Base-by-base conservation (phyloP, 2,888 invertebrate species). In the Pelosia muscerda region DNA sequence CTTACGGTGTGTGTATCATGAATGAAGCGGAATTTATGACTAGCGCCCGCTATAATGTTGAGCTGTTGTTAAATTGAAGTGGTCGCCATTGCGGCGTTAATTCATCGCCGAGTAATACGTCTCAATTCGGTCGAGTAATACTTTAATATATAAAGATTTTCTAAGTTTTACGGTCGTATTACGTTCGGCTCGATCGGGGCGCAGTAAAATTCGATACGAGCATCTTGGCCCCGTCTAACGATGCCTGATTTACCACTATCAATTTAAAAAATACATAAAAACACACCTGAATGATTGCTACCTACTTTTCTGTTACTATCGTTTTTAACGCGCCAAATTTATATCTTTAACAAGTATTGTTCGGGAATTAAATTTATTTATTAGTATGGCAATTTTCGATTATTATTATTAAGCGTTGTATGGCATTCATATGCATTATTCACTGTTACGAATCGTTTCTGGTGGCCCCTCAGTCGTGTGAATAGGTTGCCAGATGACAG, bases 391-490 rank as follows among this genome's bases (percentile, higher is more conserved):
- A 75, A 77, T 81, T 79, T 15, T 79, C 72, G 68, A 72, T 79
- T 89, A 90, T 90, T 91, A 90, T 90, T 91, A 90, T 91, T 91
- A 87, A 86, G 87, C 87, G 88, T 86, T 78, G 78, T 79, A 76
- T 75, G 77, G 73, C 81, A 84, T 88, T 91, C 87, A 88, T 88
- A 92, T 90, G 91, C 89, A 92, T 92, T 93, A 92, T 92, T 91
- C 92, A 92, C 90, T 91, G 93, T 93, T 92, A 90, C 92, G 92
- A 93, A 91, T 93, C 90, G 92, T 87, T 90, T 88, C 90, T 92
- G 90, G 92, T 91, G 83, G 87, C 90, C 92, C 92, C 91, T 90
- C 70, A 77, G 72, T 70, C 82, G 85, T 89, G 88, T 90, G 91
- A 91, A 88, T 87, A 88, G 87, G 84, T 84, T 84, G 92, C 92